Base-by-base conservation (phyloP, 2,113 vertebrate species). In the Silurus meridionalis region DNA sequence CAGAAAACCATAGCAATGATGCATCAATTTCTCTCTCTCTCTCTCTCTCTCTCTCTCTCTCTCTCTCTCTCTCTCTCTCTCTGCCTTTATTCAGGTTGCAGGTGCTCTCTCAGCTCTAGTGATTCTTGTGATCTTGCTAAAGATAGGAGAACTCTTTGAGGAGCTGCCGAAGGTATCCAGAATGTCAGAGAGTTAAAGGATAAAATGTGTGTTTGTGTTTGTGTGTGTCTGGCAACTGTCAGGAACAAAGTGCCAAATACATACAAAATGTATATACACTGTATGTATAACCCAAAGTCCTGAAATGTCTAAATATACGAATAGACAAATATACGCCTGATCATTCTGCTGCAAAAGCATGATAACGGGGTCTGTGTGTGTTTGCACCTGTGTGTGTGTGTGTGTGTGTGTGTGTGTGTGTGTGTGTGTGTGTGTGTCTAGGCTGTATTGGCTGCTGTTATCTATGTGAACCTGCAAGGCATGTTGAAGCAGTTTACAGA, bases 401-500 rank as follows among this genome's bases (percentile, higher is more conserved):
- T 74, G 28, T 21, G 46, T 48, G 69, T 19, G 69, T 77, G 21
- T 8, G 64, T 80, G 50, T 86, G 86, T 74, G n/a, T 82, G 64
- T 14, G 13, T 28, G 25, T 13, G n/a, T 74, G 28, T 17, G 69
- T 83, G 58, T 86, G 9, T 89, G 60, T 82, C 5, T 82, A 99
- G 98, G 96, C 97, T 0, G 96, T 98, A 83, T 89, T 99, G 91
- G 91, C 97, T 14, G 95, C 97, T 58, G 96, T 95, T 82, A 94
- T 99, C 77, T 95, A 95, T 0, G 90, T 96, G 78, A 99, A 99
- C 91, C 94, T 99, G 82, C 96, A 98, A 4, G 97, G 97, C n/a
- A 99, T 99, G 95, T 92, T 97, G 93, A 96, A 94, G 91, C 98
- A 99, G 89, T 96, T 97, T 84, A 1, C 25, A 0, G 97, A 98